Percentiles rank a stretch among this genome's conserved stretches.
phyloP scores from a whole-genome alignment of 2,888 invertebrate genomes.

The Dolichomitus sp. region DNA sequence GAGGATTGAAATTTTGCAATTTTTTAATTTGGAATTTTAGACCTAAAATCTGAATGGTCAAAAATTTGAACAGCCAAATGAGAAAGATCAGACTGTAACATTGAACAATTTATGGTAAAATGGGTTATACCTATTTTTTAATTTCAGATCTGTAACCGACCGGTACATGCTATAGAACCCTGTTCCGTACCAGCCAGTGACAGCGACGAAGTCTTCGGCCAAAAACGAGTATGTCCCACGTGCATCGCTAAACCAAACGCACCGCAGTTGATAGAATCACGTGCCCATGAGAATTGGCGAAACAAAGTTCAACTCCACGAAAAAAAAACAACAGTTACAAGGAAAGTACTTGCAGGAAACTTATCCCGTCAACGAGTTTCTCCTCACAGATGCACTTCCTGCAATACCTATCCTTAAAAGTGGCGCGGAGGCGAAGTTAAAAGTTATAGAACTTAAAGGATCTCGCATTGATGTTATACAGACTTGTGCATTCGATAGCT shows the following conservation, averaged over 20 bases:
- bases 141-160: slow-evolving; percentile 34
- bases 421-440: slow-evolving; percentile 26
- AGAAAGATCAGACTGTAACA: too few species aligned
- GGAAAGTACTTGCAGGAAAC: slow-evolving; percentile 47
- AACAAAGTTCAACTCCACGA: slow-evolving; percentile 7
- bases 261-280: slow-evolving; percentile 27
- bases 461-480: slow-evolving; percentile 1
- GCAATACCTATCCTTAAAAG: slow-evolving; percentile 40
- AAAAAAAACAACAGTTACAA: background rate
- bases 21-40: too few species aligned
- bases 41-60: background rate
- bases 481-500: slow-evolving; percentile 17
- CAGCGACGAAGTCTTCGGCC: slow-evolving; percentile 34
- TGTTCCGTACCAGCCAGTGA: slow-evolving; percentile 27
- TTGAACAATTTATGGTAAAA: background rate
- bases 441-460: background rate
- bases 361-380: slow-evolving; percentile 28
- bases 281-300: slow-evolving; percentile 43
- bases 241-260: slow-evolving; percentile 38
- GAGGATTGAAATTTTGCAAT: too few species aligned
- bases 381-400: slow-evolving; percentile 12
- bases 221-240: slow-evolving; percentile 37
- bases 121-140: background rate
- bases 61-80: background rate
- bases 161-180: slow-evolving; percentile 42